These are phyloP conservation scores for Megathymus violae DNA, from an alignment of 1,140 invertebrate species.

Conservation along the genomic window DNA sequence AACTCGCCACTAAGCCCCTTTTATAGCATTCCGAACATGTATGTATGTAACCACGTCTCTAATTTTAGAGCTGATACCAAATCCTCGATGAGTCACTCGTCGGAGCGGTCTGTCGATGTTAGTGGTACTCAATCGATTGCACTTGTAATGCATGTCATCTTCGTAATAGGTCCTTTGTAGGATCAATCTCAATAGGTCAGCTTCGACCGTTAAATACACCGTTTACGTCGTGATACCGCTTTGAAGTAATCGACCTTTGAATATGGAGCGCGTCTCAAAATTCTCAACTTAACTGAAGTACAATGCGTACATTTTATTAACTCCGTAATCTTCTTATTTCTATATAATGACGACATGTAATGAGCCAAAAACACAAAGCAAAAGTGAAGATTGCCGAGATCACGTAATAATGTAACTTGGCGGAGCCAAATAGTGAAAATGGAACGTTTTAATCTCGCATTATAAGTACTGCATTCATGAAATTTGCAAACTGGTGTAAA, in stretches of 20 bases:
- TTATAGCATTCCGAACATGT: neutral
- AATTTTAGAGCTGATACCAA: constrained; percentile 31
- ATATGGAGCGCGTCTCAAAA: no score
- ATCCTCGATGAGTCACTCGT: constrained; percentile 48
- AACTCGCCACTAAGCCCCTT: neutral
- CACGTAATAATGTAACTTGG: no score
- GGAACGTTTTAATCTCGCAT: no score
- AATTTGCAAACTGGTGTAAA: no score
- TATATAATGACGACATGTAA: no score
- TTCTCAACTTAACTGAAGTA: no score
- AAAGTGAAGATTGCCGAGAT: no score
- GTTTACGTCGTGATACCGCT: constrained; percentile 28
- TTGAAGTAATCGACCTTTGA: constrained; percentile 10
- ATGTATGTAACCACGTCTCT: constrained; percentile 3
- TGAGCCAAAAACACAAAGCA: no score
- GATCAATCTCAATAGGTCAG: constrained; percentile 60
- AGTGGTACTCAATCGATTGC: constrained; percentile 51
- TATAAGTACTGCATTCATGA: no score
- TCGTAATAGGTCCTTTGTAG: constrained; percentile 72
- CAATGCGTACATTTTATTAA: no score
- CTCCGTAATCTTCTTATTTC: no score
- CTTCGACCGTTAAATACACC: constrained; percentile 38
- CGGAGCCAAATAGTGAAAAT: no score
- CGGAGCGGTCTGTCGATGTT: constrained; percentile 34
- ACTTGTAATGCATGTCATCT: constrained; percentile 65